Evolutionary conservation across 2,888 invertebrate species (phyloP).

Genomic region (Melanchra persicariae): DNA sequence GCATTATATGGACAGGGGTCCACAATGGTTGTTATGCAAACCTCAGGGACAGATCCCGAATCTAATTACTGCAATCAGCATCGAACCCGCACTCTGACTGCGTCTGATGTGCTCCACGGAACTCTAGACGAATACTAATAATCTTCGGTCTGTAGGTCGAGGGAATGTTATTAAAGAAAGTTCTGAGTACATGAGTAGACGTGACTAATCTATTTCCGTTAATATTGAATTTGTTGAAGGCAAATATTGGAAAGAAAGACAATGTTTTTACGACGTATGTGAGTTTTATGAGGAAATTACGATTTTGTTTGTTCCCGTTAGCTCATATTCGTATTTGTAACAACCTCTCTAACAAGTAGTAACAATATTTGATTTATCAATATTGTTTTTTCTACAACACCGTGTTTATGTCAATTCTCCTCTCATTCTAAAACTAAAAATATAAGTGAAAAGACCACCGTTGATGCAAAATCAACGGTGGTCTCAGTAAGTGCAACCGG

Average conservation of each 20-base stretch:
- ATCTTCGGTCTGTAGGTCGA: not conserved
- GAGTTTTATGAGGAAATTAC: slow-evolving; percentile 31
- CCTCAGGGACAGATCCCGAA: not conserved
- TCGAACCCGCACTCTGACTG: slow-evolving; percentile 7
- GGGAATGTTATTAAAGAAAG: slow-evolving; percentile 1
- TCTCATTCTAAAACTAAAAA: too few relatives aligned
- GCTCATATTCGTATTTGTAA: not conserved
- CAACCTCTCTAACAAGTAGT: not conserved
- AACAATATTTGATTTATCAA: not conserved
- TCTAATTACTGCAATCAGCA: slow-evolving; percentile 6
- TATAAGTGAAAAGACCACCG: too few relatives aligned
- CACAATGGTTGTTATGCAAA: slow-evolving; percentile 7
- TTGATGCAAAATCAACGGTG: too few relatives aligned
- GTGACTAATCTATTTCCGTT: not conserved
- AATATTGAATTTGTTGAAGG: slow-evolving; percentile 8
- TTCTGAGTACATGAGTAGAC: slow-evolving; percentile 6
- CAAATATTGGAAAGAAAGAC: slow-evolving; percentile 13
- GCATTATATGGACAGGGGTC: too few relatives aligned
- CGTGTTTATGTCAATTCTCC: too few relatives aligned
- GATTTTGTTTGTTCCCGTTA: slow-evolving; percentile 28
- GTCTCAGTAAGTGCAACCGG: too few relatives aligned
- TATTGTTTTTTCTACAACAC: not conserved
- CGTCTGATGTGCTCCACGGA: not conserved
- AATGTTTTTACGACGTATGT: slow-evolving; percentile 22
- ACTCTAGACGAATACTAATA: slow-evolving; percentile 21